Evolutionary conservation across 2,113 vertebrate genomes (phyloP), one percentile per base, ranked within the genome.

Genomic region (Tapirus terrestris): DNA sequence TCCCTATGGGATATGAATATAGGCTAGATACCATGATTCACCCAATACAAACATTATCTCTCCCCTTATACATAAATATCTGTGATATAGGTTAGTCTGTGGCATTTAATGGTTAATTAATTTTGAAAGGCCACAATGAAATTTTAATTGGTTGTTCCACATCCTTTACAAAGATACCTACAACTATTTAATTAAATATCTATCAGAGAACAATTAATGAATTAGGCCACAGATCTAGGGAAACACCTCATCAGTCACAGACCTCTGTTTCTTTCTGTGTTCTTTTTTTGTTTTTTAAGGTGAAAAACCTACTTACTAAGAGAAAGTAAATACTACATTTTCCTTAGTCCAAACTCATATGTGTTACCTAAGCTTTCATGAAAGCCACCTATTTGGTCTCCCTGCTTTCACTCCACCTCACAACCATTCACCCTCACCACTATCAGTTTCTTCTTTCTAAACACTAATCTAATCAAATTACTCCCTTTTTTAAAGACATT

Each of bases 151-250:
- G 17, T 56, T 95, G 96, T 90, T 98, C 97, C 96, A 92, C 85
- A 95, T 92, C 98, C 92, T 88, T 98, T 89, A 48, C 9, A 65
- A 98, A 95, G 94, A 89, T 45, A 89, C 20, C 63, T 27, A 94
- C 0, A 89, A 25, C 6, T 53, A 0, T 82, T 97, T 97, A 98
- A 98, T 97, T 98, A 98, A 98, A 96, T 97, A 97, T 86, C 96
- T 97, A 96, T 89, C 94, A 67, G 65, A 98, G 80, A 96, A 67
- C 83, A 98, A 97, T 97, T 97, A 97, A 96, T 97, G 39, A 96
- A 97, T 98, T 97, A 56, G 75, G 81, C 80, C 4, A 79, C 48
- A 96, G 75, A 60, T 97, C 6, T 87, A 89, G 43, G 96, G 14
- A 80, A 98, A 84, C 27, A 83, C 39, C 58, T 1, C 5, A 83